These are phyloP conservation scores for Uromys caudimaculatus DNA, from an alignment of 2,797 vertebrate genomes.

Conservation along the genomic window DNA sequence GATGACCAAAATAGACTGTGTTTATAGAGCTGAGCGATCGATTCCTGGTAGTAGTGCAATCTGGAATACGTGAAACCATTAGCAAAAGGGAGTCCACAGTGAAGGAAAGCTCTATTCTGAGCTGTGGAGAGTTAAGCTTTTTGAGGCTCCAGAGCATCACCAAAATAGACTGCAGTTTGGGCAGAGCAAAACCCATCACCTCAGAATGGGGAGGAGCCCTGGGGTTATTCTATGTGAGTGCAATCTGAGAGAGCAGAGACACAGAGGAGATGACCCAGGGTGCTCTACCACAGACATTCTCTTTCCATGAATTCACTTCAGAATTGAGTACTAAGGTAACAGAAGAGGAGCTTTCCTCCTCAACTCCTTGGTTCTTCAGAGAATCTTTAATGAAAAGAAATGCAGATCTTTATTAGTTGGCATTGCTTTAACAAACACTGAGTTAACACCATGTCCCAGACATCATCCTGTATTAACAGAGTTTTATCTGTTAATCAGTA, in stretches of 20 bases:
- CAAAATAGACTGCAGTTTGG: not conserved
- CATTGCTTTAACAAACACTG: not conserved
- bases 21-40: slow-evolving; percentile 73
- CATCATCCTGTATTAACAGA: not conserved
- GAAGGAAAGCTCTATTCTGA: slow-evolving; percentile 58
- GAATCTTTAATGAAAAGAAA: not conserved
- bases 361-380: not conserved
- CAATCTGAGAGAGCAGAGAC: not conserved
- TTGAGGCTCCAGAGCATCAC: not conserved
- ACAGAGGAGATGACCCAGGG: not conserved
- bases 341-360: not conserved
- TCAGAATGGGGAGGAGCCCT: not conserved
- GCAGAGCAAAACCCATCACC: not conserved
- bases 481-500: not conserved
- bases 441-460: not conserved
- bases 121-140: slow-evolving; percentile 24
- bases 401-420: not conserved
- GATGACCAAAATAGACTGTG: slow-evolving; percentile 73
- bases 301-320: not conserved
- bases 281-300: not conserved
- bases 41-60: slow-evolving; percentile 69
- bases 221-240: not conserved
- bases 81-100: not conserved
- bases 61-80: slow-evolving; percentile 64
- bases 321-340: not conserved